Percentiles rank a stretch among this genome's conserved stretches.
These are phyloP conservation scores for Thyatira batis DNA, from an alignment of 2,888 invertebrate species.

Conservation along the genomic window DNA sequence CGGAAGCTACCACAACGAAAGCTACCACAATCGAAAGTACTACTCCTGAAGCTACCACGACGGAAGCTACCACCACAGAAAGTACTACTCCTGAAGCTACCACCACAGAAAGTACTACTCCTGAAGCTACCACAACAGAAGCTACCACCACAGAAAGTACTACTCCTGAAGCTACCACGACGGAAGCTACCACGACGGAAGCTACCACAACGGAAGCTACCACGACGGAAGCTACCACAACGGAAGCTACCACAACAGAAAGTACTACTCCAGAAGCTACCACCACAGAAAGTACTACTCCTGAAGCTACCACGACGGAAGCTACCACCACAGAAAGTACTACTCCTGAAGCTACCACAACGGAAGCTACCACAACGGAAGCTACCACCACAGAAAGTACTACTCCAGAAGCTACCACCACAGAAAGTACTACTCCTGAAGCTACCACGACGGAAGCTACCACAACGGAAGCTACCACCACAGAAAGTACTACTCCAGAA, in stretches of 20 bases:
- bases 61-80: slow-evolving; percentile 7
- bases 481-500: not conserved
- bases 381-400: slow-evolving; percentile 4
- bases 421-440: too few relatives aligned
- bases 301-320: slow-evolving; percentile 2
- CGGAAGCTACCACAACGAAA: slow-evolving; percentile 4
- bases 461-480: too few relatives aligned
- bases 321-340: slow-evolving; percentile 11
- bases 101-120: slow-evolving; percentile 3
- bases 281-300: slow-evolving; percentile 3
- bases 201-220: too few relatives aligned
- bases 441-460: slow-evolving; percentile 7
- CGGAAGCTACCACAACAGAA: slow-evolving; percentile 7
- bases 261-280: too few relatives aligned
- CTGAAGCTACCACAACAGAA: slow-evolving; percentile 2
- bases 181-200: slow-evolving; percentile 5
- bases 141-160: slow-evolving; percentile 11
- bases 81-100: too few relatives aligned
- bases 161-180: too few relatives aligned
- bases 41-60: too few relatives aligned
- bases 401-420: slow-evolving; percentile 5
- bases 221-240: slow-evolving; percentile 4
- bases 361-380: slow-evolving; percentile 8
- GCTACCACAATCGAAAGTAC: slow-evolving; percentile 5
- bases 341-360: too few relatives aligned